Evolutionary conservation across 2,888 invertebrate genomes (phyloP).

Genomic region (Polyommatus icarus): DNA sequence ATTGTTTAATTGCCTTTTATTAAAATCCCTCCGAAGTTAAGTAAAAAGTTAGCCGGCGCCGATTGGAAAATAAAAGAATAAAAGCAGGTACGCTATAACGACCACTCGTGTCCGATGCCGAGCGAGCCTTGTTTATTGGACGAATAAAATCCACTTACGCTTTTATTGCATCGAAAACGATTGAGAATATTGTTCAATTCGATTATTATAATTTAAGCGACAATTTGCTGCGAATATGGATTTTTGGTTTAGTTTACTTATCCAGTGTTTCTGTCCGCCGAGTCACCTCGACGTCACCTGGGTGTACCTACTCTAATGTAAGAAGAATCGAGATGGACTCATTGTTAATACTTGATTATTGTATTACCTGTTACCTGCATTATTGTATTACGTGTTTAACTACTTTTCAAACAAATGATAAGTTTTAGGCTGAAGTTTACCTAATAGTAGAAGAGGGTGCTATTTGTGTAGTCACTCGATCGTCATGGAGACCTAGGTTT

Average conservation of each 20-base stretch:
- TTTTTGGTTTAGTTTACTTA: background rate
- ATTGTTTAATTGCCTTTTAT: slow-evolving; percentile 6
- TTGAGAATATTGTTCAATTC: background rate
- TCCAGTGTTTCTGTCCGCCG: background rate
- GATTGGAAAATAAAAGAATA: background rate
- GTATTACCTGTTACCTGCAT: no score
- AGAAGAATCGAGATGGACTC: no score
- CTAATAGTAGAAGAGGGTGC: no score
- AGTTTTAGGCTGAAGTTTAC: no score
- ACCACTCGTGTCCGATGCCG: background rate
- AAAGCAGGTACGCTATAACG: slow-evolving; percentile 5
- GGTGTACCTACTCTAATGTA: no score
- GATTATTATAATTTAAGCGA: background rate
- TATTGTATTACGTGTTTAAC: no score
- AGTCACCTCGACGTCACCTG: background rate
- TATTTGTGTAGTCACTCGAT: no score
- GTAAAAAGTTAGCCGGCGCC: background rate
- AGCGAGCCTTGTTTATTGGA: background rate
- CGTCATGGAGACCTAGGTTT: no score
- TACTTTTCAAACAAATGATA: no score
- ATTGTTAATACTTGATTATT: no score
- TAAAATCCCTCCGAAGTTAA: background rate
- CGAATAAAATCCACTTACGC: background rate
- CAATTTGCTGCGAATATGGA: background rate
- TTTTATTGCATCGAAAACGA: background rate